These are phyloP conservation scores for Eilema griseolum DNA, from an alignment of 2,888 invertebrate genomes.

Conservation along the genomic window DNA sequence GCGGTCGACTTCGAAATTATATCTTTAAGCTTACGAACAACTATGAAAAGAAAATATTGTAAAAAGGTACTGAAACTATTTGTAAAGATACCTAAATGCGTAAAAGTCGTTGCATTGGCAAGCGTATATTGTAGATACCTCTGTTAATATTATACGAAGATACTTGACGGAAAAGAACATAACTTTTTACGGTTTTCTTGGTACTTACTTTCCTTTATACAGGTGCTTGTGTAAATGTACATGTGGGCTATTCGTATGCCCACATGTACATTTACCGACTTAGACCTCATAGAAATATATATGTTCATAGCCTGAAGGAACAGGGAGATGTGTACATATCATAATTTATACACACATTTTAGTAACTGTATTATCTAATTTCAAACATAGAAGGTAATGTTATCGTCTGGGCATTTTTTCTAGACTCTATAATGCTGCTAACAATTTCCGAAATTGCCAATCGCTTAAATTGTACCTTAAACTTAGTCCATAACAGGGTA, in stretches of 20 bases:
- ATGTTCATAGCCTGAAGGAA: neutral
- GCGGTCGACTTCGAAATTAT: too few relatives aligned
- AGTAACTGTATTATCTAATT: neutral
- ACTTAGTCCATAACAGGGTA: neutral
- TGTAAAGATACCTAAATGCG: neutral
- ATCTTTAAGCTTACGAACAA: too few relatives aligned
- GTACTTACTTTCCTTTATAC: neutral
- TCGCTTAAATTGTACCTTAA: neutral
- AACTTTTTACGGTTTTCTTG: slow-evolving; percentile 2
- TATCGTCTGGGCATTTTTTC: neutral
- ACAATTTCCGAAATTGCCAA: neutral
- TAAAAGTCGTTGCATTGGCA: neutral
- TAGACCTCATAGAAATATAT: neutral
- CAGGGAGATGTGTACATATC: neutral
- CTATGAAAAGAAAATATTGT: neutral
- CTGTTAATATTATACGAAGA: slow-evolving; percentile 1
- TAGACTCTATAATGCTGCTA: neutral
- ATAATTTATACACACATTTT: neutral
- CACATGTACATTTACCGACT: neutral
- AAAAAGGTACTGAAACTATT: neutral
- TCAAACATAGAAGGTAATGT: neutral
- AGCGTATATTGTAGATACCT: neutral
- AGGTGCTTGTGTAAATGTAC: too few relatives aligned
- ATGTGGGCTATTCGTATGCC: too few relatives aligned
- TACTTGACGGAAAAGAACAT: neutral